These are phyloP conservation scores for Condylura cristata DNA, from an alignment of 2,113 vertebrate species.

Conservation along the genomic window DNA sequence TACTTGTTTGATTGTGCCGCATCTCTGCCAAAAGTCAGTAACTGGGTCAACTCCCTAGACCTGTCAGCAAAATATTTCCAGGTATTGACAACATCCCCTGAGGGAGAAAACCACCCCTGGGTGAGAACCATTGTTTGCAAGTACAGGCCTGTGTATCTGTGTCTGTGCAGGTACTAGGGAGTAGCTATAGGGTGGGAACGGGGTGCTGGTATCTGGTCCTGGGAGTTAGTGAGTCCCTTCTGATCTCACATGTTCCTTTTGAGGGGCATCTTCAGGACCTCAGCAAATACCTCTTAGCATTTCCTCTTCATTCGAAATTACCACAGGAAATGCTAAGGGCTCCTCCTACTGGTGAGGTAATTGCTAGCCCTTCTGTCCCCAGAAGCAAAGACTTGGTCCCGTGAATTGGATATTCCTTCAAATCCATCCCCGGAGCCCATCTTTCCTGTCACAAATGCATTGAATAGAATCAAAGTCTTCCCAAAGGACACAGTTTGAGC, in stretches of 20 bases:
- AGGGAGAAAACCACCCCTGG: not conserved
- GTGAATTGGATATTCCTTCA: not conserved
- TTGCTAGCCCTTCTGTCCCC: not conserved
- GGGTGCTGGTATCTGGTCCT: not conserved
- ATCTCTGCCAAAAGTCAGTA: not conserved
- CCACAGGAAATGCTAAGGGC: not conserved
- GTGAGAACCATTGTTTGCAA: not conserved
- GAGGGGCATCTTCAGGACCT: not conserved
- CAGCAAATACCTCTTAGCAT: not conserved
- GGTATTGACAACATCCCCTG: not conserved
- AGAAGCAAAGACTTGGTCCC: not conserved
- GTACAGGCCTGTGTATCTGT: not conserved
- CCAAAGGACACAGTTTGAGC: not conserved
- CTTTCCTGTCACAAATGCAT: not conserved
- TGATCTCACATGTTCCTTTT: not conserved
- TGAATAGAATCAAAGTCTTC: not conserved
- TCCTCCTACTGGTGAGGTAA: slow-evolving; percentile 7
- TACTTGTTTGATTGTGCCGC: no score
- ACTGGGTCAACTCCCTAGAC: not conserved
- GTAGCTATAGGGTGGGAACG: not conserved
- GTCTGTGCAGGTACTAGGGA: not conserved
- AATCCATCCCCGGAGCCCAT: not conserved
- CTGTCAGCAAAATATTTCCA: not conserved
- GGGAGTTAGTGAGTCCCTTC: not conserved
- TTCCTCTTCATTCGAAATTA: not conserved